These are phyloP conservation scores for Heterotilapia buettikoferi DNA, from an alignment of 2,113 vertebrate genomes.

Conservation along the genomic window DNA sequence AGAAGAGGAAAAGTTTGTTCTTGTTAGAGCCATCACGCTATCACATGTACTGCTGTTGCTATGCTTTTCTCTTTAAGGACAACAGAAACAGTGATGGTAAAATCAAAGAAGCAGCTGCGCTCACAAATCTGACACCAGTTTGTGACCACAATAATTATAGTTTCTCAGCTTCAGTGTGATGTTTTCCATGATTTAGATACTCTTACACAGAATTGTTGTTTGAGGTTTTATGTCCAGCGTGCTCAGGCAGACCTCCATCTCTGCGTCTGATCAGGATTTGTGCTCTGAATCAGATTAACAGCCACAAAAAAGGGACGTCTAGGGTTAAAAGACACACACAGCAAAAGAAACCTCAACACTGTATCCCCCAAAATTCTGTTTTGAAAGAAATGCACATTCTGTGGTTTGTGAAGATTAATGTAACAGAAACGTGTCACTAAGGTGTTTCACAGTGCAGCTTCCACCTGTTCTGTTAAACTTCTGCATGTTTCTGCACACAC, in stretches of 20 bases:
- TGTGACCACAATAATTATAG: neutral
- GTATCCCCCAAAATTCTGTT: neutral
- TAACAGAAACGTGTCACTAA: rapidly evolving
- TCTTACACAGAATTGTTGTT: neutral
- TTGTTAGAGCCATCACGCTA: neutral
- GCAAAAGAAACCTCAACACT: neutral
- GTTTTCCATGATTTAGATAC: neutral
- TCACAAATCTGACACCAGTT: neutral
- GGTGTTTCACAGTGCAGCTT: neutral
- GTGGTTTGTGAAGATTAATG: neutral
- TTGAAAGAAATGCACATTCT: rapidly evolving
- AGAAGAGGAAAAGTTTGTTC: neutral
- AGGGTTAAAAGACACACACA: neutral
- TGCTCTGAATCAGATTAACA: neutral
- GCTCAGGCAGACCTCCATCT: neutral
- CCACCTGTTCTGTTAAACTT: neutral
- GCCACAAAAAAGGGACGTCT: neutral
- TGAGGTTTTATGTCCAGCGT: neutral
- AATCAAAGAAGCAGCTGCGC: neutral
- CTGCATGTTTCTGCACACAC: neutral
- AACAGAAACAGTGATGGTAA: neutral
- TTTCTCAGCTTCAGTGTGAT: neutral
- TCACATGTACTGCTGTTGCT: rapidly evolving
- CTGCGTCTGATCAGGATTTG: neutral
- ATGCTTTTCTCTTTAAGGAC: neutral